Conservation (phyloP, 2,888 invertebrate species). For the Morpho deidamia region DNA sequence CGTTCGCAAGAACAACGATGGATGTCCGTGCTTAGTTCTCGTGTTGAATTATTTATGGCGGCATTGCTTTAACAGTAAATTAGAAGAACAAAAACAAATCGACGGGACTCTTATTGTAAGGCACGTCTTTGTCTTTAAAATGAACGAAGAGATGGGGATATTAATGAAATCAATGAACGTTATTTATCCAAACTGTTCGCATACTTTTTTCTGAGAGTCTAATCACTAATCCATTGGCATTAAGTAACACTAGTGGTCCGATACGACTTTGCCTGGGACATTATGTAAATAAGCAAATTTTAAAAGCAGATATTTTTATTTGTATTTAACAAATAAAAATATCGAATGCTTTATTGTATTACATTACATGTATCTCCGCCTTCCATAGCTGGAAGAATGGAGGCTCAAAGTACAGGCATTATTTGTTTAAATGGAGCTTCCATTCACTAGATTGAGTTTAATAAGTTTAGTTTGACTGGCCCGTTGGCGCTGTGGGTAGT, state of each 20-base stretch:
- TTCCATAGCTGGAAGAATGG: too few species aligned
- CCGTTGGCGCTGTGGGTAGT: too few species aligned
- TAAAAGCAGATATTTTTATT: too few species aligned
- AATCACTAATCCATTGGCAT: not conserved
- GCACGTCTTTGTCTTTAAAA: constrained; percentile 20
- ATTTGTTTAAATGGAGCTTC: too few species aligned
- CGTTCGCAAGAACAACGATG: constrained; percentile 51
- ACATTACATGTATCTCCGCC: too few species aligned
- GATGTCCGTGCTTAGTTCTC: constrained; percentile 41
- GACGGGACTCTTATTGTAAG: constrained; percentile 46
- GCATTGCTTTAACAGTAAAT: constrained; percentile 61
- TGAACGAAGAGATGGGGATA: constrained; percentile 5
- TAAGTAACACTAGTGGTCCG: not conserved
- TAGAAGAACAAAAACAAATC: constrained; percentile 56
- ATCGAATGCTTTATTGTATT: too few species aligned
- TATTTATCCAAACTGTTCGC: constrained; percentile 6
- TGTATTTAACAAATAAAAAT: too few species aligned
- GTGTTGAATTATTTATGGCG: constrained; percentile 71
- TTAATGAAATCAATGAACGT: constrained; percentile 17
- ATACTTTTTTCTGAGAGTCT: not conserved
- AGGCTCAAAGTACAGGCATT: too few species aligned
- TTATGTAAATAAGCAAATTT: too few species aligned
- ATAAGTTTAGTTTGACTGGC: too few species aligned
- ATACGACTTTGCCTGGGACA: too few species aligned
- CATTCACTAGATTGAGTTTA: too few species aligned